Conservation (phyloP, 2,113 vertebrate species). For the Pseudopipra pipra region DNA sequence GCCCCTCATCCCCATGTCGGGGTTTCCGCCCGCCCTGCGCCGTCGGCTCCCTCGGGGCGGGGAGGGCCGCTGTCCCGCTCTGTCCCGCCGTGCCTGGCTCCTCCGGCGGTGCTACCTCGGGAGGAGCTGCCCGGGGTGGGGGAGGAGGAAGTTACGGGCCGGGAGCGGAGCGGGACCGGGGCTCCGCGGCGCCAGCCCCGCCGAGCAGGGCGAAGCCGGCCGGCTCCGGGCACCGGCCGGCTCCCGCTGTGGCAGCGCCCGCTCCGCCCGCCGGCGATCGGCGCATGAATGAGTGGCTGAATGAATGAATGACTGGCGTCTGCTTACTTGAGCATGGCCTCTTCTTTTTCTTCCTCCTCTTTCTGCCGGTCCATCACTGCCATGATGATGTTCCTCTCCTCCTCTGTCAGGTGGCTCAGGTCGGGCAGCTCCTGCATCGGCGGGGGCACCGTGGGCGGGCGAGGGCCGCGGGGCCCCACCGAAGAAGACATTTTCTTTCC, state of each 20-base stretch:
- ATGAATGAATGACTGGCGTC: slow-evolving; percentile 53
- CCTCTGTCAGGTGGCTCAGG: slow-evolving; percentile 98
- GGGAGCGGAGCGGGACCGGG: background rate
- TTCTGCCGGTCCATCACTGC: slow-evolving; percentile 98
- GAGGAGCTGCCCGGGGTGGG: background rate
- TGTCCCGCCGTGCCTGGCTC: background rate
- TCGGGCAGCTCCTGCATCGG: slow-evolving; percentile 94
- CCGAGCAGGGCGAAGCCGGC: background rate
- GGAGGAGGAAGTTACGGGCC: background rate
- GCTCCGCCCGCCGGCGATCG: background rate
- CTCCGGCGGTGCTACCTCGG: background rate
- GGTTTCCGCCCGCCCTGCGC: background rate
- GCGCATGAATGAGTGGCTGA: slow-evolving; percentile 42
- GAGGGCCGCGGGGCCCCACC: slow-evolving; percentile 94
- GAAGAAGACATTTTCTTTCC: slow-evolving; percentile 83
- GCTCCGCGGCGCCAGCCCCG: background rate
- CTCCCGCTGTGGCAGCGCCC: background rate
- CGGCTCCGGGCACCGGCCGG: background rate
- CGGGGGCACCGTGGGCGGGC: slow-evolving; percentile 89
- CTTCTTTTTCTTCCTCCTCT: slow-evolving; percentile 96
- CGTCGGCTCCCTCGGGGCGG: background rate
- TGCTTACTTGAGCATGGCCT: slow-evolving; percentile 99
- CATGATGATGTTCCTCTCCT: slow-evolving; percentile 97
- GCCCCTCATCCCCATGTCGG: background rate
- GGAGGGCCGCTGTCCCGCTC: background rate